Evolutionary conservation across 1,140 invertebrate species (phyloP), one percentile per base, ranked within the genome.

Genomic region (Cydia strobilella): DNA sequence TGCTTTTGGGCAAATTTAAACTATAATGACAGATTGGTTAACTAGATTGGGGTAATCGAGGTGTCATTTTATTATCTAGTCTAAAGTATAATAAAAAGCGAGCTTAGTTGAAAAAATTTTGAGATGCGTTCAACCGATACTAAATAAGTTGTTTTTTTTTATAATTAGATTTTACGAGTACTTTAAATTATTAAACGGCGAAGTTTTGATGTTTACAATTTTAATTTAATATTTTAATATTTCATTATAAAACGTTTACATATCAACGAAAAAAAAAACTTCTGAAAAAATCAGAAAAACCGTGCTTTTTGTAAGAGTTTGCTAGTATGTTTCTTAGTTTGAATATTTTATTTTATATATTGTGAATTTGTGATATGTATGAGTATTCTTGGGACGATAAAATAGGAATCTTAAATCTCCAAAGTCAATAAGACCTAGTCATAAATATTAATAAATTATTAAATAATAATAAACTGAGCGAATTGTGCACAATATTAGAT

Each of bases 371-470:
- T 23, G 54, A 2, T 12, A 20, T 20, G 54, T 59, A 59, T 23
- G 54, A 59, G 54, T 20, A 9, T 54, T 23, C 23, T 12, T 23
- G 4, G 6, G 42, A 45, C 7, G 42, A 20, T 59, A 59, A 23
- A 59, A 59, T 15, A n/a, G 4, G n/a, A 51, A 7, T 18, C 6
- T n/a, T 18, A 23, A 10, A 10, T 23, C 20, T 5, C 2, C 2
- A 54, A n/a, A 59, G 54, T 78, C 72, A 73, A 48, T 73, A 66
- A 45, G 48, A 79, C 76, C 77, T 81, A 79, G 76, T 79, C 77
- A 51, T 18, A 81, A 77, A 63, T 77, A 59, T 59, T 23, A 59
- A 18, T n/a, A 18, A 31, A 31, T 31, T 31, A 31, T 31, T 31
- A 31, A 54, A 54, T 45, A 45, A 15, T 45, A 54, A 18, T 48